These are phyloP conservation scores for Tenthredo mesomela DNA, from an alignment of 2,888 invertebrate species.

Conservation along the genomic window DNA sequence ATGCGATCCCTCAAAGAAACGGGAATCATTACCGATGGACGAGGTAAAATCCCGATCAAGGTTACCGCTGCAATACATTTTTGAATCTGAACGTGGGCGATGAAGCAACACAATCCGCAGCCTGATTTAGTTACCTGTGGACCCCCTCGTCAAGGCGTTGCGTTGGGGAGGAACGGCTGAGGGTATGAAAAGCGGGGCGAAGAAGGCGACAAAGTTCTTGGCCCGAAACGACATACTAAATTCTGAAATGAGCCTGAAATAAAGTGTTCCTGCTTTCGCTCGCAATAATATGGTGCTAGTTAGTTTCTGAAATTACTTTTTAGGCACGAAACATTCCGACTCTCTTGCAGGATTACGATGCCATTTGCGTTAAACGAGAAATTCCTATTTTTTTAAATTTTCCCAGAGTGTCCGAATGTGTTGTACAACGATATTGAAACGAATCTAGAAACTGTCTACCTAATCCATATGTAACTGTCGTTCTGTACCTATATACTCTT, in stretches of 20 bases:
- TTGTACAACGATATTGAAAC: neutral
- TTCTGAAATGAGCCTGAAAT: slow-evolving; percentile 73
- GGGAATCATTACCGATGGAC: slow-evolving; percentile 11
- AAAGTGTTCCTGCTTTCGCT: slow-evolving; percentile 70
- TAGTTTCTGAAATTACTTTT: slow-evolving; percentile 67
- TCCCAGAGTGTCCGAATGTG: neutral
- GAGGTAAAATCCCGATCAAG: neutral
- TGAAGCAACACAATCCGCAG: slow-evolving; percentile 4
- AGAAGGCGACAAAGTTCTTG: slow-evolving; percentile 63
- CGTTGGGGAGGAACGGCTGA: neutral
- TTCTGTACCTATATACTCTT: neutral
- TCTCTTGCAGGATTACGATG: slow-evolving; percentile 67
- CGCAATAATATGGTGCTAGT: slow-evolving; percentile 71
- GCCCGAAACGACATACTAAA: slow-evolving; percentile 67
- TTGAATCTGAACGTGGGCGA: neutral
- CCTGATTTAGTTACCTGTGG: slow-evolving; percentile 23
- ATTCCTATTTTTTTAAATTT: slow-evolving; percentile 43
- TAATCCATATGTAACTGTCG: neutral
- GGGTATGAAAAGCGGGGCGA: neutral
- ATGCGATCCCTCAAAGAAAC: slow-evolving; percentile 11
- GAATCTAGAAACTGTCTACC: neutral
- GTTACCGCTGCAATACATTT: neutral
- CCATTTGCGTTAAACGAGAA: slow-evolving; percentile 61
- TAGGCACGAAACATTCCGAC: slow-evolving; percentile 60
- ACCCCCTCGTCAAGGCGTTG: neutral